Evolutionary conservation across 2,797 vertebrate species (phyloP).

Genomic region (Geotrypetes seraphini): DNA sequence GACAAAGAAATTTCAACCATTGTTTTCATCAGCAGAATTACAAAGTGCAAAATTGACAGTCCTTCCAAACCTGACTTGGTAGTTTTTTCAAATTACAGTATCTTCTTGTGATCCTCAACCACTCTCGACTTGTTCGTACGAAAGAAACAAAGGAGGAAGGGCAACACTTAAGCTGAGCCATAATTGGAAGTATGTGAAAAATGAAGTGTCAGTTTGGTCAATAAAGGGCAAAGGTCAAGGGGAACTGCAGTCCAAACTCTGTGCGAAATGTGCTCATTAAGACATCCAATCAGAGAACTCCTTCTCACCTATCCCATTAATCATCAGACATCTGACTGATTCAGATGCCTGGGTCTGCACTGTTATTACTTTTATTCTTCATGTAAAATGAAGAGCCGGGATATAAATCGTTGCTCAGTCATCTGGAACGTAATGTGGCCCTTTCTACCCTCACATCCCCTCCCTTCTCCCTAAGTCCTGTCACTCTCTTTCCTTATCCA

Average conservation of each 20-base stretch:
- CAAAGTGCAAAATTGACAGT: slow-evolving; percentile 30
- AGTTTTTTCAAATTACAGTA: slow-evolving; percentile 69
- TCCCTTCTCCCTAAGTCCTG: too few relatives aligned
- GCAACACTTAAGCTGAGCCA: slow-evolving; percentile 65
- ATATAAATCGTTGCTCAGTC: slow-evolving; percentile 76
- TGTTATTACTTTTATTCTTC: slow-evolving; percentile 62
- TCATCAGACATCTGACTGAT: slow-evolving; percentile 68
- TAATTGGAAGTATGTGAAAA: slow-evolving; percentile 97
- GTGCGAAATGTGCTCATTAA: slow-evolving; percentile 89
- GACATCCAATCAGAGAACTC: slow-evolving; percentile 74
- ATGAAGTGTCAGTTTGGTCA: slow-evolving; percentile 96
- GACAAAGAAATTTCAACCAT: slow-evolving; percentile 27
- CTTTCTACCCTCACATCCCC: slow-evolving; percentile 38
- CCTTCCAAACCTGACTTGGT: slow-evolving; percentile 43
- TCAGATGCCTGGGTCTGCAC: slow-evolving; percentile 48
- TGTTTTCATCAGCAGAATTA: slow-evolving; percentile 28
- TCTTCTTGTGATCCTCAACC: slow-evolving; percentile 51
- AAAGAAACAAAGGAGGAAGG: slow-evolving; percentile 61
- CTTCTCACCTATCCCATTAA: slow-evolving; percentile 77
- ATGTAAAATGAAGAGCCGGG: slow-evolving; percentile 51
- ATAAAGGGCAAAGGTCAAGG: slow-evolving; percentile 92
- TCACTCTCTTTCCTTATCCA: slow-evolving; percentile 32
- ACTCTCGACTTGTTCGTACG: slow-evolving; percentile 48
- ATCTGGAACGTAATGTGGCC: slow-evolving; percentile 71
- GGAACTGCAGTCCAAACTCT: slow-evolving; percentile 73